phyloP scores from a whole-genome alignment of 2,113 vertebrate genomes.

The Bettongia penicillata region DNA sequence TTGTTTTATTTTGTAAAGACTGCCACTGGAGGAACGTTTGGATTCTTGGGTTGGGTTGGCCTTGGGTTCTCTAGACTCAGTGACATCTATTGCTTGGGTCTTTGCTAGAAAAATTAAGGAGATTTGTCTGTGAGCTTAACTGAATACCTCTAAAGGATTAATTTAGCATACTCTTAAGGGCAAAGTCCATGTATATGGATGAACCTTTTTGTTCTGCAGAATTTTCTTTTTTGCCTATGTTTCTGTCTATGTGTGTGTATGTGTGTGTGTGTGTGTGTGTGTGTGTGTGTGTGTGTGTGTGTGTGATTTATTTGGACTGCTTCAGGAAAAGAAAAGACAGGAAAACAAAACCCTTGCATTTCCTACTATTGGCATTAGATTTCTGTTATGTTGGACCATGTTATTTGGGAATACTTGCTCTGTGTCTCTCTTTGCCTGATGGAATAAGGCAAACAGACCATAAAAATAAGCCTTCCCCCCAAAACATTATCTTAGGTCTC shows the following conservation, averaged over 20 bases:
- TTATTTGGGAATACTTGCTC: conserved; percentile 52
- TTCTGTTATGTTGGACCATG: conserved; percentile 36
- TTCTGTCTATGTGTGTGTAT: background rate
- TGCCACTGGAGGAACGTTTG: background rate
- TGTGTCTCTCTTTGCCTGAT: conserved; percentile 50
- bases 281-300: background rate
- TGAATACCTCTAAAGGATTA: background rate
- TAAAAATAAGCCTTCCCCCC: conserved; percentile 60
- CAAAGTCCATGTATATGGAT: background rate
- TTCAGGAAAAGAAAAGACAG: conserved; percentile 54
- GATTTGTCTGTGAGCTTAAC: background rate
- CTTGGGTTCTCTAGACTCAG: background rate
- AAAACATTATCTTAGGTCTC: conserved; percentile 73
- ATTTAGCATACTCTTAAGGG: background rate
- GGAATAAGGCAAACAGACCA: conserved; percentile 64
- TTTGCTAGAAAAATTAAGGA: background rate
- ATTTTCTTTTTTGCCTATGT: background rate
- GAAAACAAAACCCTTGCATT: conserved; percentile 59
- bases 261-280: background rate
- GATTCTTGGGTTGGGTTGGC: no score
- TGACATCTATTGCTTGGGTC: background rate
- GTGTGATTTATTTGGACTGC: conserved; percentile 28
- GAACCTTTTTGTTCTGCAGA: accelerated
- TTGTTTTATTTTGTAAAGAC: background rate
- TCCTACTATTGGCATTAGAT: conserved; percentile 62